Base-by-base conservation (phyloP, 1,140 invertebrate genomes). In the Camponotus vicinus region DNA sequence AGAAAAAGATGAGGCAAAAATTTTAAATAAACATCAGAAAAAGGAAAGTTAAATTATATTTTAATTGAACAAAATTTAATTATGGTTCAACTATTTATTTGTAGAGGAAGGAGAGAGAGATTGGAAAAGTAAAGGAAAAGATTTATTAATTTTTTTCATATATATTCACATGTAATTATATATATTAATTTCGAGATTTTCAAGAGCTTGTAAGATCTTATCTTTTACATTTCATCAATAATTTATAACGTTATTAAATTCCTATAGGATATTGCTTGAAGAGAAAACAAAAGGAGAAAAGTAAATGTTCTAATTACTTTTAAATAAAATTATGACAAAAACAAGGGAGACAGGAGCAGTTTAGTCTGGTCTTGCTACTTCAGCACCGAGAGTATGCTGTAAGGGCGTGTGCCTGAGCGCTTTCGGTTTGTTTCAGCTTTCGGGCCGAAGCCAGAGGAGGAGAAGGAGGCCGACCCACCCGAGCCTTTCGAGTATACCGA, bases 401-500 rank as follows among this genome's bases (percentile, higher is more conserved):
- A 32, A 37, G 27, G 11, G 40, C 21, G 80, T 61, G 37, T n/a
- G 21, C 49, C 67, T 87, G 37, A 85, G 45, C 9, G 27, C 42
- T 71, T 78, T 42, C 84, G 84, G 21, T 85, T 78, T 86, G 86
- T 95, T 95, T 88, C 93, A 96, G 98, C 98, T 42, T 98, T 98
- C 91, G 98, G 98, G 4, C 98, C 98, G 0, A 99, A 99, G 95
- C 97, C 97, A 9, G 98, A 98, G 86, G 98, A 99, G 89, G 98
- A 99, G 92, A 98, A 99, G 92, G 99, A 99, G 95, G 98, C 99
- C 3, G 98, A 99, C 93, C 98, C 98, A 59, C 99, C 99, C 91
- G 98, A 99, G 95, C 98, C 99, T 89, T 99, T 99, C 95, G 98
- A 99, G 96, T 99, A 98, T 94, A 97, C 97, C 88, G 98, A 99